Percentiles rank a stretch among this genome's conserved stretches.
Conservation (phyloP, 2,113 vertebrate genomes). For the Chloroceryle aenea region DNA sequence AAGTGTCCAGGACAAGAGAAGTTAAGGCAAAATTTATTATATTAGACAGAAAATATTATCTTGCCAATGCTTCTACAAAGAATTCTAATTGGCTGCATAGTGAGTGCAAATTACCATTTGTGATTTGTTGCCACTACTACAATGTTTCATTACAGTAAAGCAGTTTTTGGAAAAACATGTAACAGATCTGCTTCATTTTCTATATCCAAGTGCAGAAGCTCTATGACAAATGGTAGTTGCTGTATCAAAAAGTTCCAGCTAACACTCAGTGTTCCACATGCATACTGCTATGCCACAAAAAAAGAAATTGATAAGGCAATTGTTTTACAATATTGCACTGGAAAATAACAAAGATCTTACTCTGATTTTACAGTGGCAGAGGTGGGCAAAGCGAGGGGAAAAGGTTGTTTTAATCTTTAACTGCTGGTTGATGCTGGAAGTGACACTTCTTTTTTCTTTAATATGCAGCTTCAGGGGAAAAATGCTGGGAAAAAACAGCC, state of each 20-base stretch:
- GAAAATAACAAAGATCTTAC: not conserved
- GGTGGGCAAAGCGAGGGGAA: not conserved
- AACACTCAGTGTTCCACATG: not conserved
- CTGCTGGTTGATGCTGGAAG: not conserved
- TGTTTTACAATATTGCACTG: not conserved
- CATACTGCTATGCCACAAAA: not conserved
- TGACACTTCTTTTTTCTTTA: not conserved
- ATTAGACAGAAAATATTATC: slow-evolving; percentile 42
- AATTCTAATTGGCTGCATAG: slow-evolving; percentile 53
- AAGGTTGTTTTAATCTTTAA: not conserved
- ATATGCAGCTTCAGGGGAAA: not conserved
- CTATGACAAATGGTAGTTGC: slow-evolving; percentile 22
- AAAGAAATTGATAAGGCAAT: not conserved
- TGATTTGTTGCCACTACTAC: slow-evolving; percentile 29
- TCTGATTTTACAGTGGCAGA: not conserved
- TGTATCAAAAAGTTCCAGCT: not conserved
- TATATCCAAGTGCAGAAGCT: not conserved
- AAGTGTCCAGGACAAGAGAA: slow-evolving; percentile 4
- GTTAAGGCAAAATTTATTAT: slow-evolving; percentile 29
- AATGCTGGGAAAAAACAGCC: not conserved
- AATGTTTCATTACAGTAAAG: slow-evolving; percentile 34
- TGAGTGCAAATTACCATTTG: slow-evolving; percentile 35
- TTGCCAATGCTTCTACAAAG: slow-evolving; percentile 30
- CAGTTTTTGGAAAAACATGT: not conserved
- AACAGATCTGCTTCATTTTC: slow-evolving; percentile 17